phyloP scores from a whole-genome alignment of 2,888 invertebrate species.

The Hedychridium roseum region DNA sequence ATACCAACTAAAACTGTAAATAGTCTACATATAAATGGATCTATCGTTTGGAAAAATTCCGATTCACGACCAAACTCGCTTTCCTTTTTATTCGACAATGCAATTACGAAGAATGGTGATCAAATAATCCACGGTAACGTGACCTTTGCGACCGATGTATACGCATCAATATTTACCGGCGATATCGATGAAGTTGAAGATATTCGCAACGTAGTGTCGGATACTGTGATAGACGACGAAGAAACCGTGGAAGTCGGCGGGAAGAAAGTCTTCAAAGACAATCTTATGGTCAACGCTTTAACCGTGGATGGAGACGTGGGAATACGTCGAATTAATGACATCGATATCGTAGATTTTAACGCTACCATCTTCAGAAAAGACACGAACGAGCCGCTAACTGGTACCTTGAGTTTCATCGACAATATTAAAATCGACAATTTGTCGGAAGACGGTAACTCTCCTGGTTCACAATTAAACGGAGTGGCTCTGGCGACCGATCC shows the following conservation, averaged over 20 bases:
- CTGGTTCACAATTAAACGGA: slow-evolving; percentile 30
- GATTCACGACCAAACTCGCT: slow-evolving; percentile 25
- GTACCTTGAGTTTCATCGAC: slow-evolving; percentile 33
- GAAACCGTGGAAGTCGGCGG: slow-evolving; percentile 30
- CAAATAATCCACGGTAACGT: slow-evolving; percentile 36
- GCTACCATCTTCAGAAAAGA: slow-evolving; percentile 40
- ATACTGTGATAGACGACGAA: slow-evolving; percentile 29
- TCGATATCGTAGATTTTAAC: slow-evolving; percentile 40
- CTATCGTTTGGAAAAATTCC: slow-evolving; percentile 40
- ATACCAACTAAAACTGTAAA: slow-evolving; percentile 26
- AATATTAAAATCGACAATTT: slow-evolving; percentile 32
- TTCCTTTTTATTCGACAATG: slow-evolving; percentile 38
- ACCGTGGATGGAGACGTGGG: slow-evolving; percentile 31
- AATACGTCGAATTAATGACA: slow-evolving; percentile 36
- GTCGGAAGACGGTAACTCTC: slow-evolving; percentile 22
- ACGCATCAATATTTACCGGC: slow-evolving; percentile 8
- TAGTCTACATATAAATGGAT: slow-evolving; percentile 38
- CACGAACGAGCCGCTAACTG: slow-evolving; percentile 22
- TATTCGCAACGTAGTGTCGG: slow-evolving; percentile 33
- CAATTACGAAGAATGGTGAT: slow-evolving; percentile 39
- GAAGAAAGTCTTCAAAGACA: slow-evolving; percentile 36
- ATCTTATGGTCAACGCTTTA: slow-evolving; percentile 30
- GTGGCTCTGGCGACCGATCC: slow-evolving; percentile 23
- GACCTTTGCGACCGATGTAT: slow-evolving; percentile 27
- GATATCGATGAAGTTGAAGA: slow-evolving; percentile 19